A percentile compares a stretch with the other conserved stretches of the same genome.
phyloP scores from a whole-genome alignment of 2,888 invertebrate species.

The Podotricha telesiphe region DNA sequence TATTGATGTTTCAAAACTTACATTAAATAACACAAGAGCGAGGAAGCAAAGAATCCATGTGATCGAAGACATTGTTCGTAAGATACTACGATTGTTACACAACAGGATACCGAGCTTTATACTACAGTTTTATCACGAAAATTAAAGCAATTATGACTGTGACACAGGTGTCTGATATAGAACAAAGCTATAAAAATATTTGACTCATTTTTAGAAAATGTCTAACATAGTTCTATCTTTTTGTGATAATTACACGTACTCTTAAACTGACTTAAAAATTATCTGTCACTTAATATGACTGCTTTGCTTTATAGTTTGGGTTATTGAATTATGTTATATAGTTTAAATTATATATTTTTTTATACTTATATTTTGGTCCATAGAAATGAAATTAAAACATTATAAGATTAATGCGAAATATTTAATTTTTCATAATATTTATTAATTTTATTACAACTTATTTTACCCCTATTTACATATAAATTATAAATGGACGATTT shows the following conservation, averaged over 20 bases:
- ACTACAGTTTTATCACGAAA: constrained; percentile 44
- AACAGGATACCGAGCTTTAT: constrained; percentile 43
- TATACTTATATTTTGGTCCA: background rate
- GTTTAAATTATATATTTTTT: too few species aligned
- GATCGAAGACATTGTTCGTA: constrained; percentile 46
- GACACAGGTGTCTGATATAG: constrained; percentile 46
- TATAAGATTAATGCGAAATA: background rate
- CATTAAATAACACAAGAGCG: constrained; percentile 48
- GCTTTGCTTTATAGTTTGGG: background rate
- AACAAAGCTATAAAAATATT: constrained; percentile 43
- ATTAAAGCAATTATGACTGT: constrained; percentile 36
- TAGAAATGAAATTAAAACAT: background rate
- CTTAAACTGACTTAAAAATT: background rate
- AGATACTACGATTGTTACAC: constrained; percentile 36
- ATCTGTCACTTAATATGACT: background rate
- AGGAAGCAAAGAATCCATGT: constrained; percentile 49
- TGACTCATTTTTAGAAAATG: constrained; percentile 41
- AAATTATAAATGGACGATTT: background rate
- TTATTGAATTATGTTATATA: background rate
- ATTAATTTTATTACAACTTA: background rate
- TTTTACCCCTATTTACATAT: background rate
- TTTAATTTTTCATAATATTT: constrained; percentile 1
- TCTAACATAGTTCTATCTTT: constrained; percentile 18
- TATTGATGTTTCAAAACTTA: constrained; percentile 39
- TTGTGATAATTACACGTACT: background rate